These are phyloP conservation scores for Megaceryle alcyon DNA, from an alignment of 2,797 vertebrate species.

Conservation along the genomic window DNA sequence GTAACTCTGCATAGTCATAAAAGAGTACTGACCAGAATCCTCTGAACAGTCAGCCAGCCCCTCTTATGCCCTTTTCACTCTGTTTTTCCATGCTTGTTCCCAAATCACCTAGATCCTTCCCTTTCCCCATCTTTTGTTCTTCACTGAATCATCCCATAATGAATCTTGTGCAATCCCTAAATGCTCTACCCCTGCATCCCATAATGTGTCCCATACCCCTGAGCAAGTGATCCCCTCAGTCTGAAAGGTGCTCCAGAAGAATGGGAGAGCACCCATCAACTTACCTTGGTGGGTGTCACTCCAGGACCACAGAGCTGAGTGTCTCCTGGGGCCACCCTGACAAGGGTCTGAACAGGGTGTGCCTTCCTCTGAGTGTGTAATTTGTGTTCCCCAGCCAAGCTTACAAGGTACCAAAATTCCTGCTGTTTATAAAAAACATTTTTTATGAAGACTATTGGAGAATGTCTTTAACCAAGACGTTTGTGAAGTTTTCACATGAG, in stretches of 20 bases:
- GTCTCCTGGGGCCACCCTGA: background rate
- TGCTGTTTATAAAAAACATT: background rate
- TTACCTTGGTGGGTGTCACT: background rate
- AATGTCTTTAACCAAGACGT: background rate
- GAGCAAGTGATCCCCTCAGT: background rate
- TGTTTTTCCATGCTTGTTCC: background rate
- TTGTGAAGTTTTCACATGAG: background rate
- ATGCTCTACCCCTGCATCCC: background rate
- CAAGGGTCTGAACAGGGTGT: background rate
- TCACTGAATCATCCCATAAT: background rate
- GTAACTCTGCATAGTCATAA: fast-evolving
- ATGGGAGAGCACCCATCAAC: background rate
- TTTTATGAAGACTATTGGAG: background rate
- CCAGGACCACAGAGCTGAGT: background rate
- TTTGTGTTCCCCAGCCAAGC: background rate
- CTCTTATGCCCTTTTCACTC: background rate
- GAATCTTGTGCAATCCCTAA: background rate
- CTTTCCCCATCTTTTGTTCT: background rate
- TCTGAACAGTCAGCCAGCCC: background rate
- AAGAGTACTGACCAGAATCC: background rate
- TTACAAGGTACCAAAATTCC: background rate
- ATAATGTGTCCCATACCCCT: background rate
- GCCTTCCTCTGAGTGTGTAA: background rate
- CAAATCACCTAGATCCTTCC: background rate
- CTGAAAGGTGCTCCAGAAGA: background rate